Base-by-base conservation (phyloP, 2,797 vertebrate species). In the Helarctos malayanus region DNA sequence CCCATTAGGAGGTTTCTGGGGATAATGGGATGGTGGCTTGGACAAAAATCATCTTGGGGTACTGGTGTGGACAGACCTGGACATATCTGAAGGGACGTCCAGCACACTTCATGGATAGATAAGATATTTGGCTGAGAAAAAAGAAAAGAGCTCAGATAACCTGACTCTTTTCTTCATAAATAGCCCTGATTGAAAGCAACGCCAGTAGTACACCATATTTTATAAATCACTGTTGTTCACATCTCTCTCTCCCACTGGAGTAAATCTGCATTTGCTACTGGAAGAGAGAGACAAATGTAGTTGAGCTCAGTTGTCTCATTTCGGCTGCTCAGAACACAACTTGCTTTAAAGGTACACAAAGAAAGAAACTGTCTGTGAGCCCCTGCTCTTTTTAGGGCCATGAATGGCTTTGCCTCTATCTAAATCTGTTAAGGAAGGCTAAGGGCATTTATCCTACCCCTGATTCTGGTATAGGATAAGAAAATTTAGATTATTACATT, bases 401-500 rank as follows among this genome's bases (percentile, higher is more conserved):
- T 38, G 23, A 45, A 19, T 63, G 78, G 35, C 57, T 96, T 86
- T 84, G 59, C 38, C 47, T 54, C 45, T 38, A 16, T 56, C 59
- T 80, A 68, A 93, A 87, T 49, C 68, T 68, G 25, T 79, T 45
- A 61, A 73, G 83, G 69, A 94, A 63, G 35, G 21, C 69, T 32
- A 9, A 57, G 52, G 68, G 25, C 29, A 45, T 92, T 90, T 93
- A 52, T 78, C 29, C 71, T 81, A 52, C 65, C 21, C 95, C 38
- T 57, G 47, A 27, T 83, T 86, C 56, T 87, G 16, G 65, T 59
- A 35, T 65, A 83, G 59, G 3, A 61, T 90, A 59, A 71, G 45
- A 89, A 75, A 73, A 92, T 68, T 49, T 29, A 10, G n/a, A 47
- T 78, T 56, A 49, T 94, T 97, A 76, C n/a, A 56, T 57, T 76